Conservation (phyloP, 2,113 vertebrate genomes). For the Brachyhypopomus occidentalis region DNA sequence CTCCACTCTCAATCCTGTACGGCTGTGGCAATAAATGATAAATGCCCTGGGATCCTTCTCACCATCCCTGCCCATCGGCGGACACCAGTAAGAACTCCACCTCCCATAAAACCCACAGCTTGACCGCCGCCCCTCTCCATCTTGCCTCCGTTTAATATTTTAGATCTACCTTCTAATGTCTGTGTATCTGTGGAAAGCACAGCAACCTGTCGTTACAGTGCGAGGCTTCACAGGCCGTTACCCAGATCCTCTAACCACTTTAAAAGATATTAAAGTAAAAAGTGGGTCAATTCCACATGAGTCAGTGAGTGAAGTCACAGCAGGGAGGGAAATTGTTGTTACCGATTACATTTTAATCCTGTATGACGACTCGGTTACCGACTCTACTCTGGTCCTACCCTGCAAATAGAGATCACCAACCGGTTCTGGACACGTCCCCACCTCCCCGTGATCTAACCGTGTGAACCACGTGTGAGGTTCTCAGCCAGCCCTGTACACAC, state of each 20-base stretch:
- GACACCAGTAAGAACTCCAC: too few species aligned
- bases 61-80: too few species aligned
- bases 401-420: not conserved
- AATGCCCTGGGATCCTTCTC: too few species aligned
- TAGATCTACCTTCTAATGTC: too few species aligned
- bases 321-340: too few species aligned
- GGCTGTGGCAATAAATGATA: not conserved
- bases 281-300: slow-evolving; percentile 12
- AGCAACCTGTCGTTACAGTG: not conserved
- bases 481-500: slow-evolving; percentile 15
- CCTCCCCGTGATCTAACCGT: slow-evolving; percentile 39
- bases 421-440: not conserved
- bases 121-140: too few species aligned
- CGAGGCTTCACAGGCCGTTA: not conserved
- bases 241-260: not conserved
- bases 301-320: not conserved
- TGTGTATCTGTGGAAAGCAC: not conserved
- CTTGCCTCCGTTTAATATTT: too few species aligned
- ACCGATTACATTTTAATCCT: too few species aligned
- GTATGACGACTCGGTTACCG: too few species aligned
- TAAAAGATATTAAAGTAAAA: not conserved
- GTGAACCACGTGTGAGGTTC: too few species aligned
- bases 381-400: not conserved
- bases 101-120: too few species aligned
- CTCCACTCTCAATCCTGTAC: not conserved